Percentiles rank a stretch among this genome's conserved stretches.
phyloP scores from a whole-genome alignment of 2,113 vertebrate species.

The Phaetusa simplex region DNA sequence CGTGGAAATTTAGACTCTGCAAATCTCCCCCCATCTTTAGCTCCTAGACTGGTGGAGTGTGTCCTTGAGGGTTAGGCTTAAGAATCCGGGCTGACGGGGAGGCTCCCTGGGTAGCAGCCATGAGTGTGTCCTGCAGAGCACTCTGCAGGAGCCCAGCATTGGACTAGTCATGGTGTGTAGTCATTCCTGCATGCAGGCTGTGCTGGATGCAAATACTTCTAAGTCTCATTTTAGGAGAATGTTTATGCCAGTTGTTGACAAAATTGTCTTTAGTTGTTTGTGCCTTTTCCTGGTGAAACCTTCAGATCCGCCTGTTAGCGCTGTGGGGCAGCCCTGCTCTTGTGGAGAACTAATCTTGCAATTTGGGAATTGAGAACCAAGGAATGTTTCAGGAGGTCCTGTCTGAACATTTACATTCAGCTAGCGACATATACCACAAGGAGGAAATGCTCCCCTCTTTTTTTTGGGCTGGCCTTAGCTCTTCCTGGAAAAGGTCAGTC shows the following conservation, averaged over 20 bases:
- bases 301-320: background rate
- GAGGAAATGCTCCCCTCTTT: background rate
- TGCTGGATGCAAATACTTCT: background rate
- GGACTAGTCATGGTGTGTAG: background rate
- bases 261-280: background rate
- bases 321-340: background rate
- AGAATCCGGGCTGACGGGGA: background rate
- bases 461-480: background rate
- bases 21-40: background rate
- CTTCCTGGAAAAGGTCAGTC: slow-evolving; percentile 30
- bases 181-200: background rate
- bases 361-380: background rate
- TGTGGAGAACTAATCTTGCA: background rate
- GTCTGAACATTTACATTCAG: background rate
- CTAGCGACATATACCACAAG: background rate
- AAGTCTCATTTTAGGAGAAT: background rate
- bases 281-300: background rate
- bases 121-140: background rate
- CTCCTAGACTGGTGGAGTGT: background rate
- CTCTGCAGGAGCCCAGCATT: background rate
- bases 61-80: background rate
- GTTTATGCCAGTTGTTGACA: background rate
- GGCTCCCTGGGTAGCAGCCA: background rate
- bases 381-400: background rate
- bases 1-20: background rate